Conservation (phyloP, 2,888 invertebrate genomes). For the Drosophila mulleri region DNA sequence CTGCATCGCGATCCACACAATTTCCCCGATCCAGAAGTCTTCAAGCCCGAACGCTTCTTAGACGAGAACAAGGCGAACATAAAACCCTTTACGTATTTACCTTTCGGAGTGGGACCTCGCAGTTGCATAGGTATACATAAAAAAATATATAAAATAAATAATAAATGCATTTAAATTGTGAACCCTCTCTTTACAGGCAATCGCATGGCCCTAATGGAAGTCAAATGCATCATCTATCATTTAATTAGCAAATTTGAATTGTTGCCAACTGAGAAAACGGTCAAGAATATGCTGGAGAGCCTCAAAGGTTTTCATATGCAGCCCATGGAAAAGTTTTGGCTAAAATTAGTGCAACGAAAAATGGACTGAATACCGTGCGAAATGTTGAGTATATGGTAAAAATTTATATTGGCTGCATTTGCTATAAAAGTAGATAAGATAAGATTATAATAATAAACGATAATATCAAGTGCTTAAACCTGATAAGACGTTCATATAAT, state of each 20-base stretch:
- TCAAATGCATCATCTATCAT: slow-evolving; percentile 74
- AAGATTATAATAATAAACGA: not conserved
- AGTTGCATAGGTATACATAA: slow-evolving; percentile 73
- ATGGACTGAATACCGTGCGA: not conserved
- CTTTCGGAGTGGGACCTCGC: slow-evolving; percentile 86
- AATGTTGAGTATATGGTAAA: not conserved
- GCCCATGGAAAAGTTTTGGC: slow-evolving; percentile 73
- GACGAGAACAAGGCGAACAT: slow-evolving; percentile 51
- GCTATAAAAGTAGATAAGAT: not conserved
- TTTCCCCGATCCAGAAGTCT: slow-evolving; percentile 85
- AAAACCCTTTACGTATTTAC: slow-evolving; percentile 53
- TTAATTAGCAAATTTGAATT: slow-evolving; percentile 65
- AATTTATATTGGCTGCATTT: slow-evolving; percentile 3
- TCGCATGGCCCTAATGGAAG: slow-evolving; percentile 78
- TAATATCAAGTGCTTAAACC: not conserved
- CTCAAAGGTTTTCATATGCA: slow-evolving; percentile 48
- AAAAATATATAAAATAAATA: not conserved
- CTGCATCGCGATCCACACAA: slow-evolving; percentile 85
- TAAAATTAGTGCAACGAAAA: slow-evolving; percentile 62
- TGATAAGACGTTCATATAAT: not conserved
- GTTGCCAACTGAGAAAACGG: slow-evolving; percentile 60
- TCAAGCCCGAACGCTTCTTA: slow-evolving; percentile 87
- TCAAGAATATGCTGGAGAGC: slow-evolving; percentile 58
- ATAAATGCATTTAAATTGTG: not conserved
- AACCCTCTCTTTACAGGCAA: slow-evolving; percentile 41